Base-by-base conservation (phyloP, 2,888 invertebrate genomes). In the Gymnosoma rotundatum region DNA sequence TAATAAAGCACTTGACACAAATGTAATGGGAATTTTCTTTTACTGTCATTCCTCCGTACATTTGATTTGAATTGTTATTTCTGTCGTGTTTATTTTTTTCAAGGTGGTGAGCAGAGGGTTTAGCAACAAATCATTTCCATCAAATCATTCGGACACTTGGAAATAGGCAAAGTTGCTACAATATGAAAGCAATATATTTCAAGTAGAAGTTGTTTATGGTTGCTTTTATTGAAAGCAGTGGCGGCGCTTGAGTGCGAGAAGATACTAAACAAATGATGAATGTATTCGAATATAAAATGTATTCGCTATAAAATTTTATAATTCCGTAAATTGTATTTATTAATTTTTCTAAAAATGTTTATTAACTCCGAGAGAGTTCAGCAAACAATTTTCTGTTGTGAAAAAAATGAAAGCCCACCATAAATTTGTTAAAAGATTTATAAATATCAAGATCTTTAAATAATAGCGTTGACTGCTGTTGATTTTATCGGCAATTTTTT, bases 71-170 rank as follows among this genome's bases (percentile, higher is more conserved):
- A 14, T 45, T 56, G n/a, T n/a, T 20, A 50, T 78, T 16, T 38
- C 10, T 54, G n/a, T 3, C 25, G 3, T 42, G 2, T 12, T n/a
- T n/a, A n/a, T n/a, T 42, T 42, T 8, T 60, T 72, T 56, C 5
- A 4, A 16, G 8, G 16, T 52, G 20, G 42, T 4, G 12, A 42
- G 42, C 12, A 42, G 10, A 12, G 64, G 20, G 32, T 32, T 70
- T 50, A 56, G 38, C 42, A 73, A 67, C 42, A 79, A 60, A 58
- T 66, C 58, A 79, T 50, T 10, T 38, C 14, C 38, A 73, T 79
- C 58, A 66, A 66, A 64, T 50, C 16, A 58, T 50, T 69, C 32
- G 14, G 16, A 60, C 56, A n/a, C 9, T 54, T 56, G 61, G 20
- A 21, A 48, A 32, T 32, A 21, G 12, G 7, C 8, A 21, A 50